Evolutionary conservation across 2,113 vertebrate species (phyloP).

Genomic region (Mugil cephalus): DNA sequence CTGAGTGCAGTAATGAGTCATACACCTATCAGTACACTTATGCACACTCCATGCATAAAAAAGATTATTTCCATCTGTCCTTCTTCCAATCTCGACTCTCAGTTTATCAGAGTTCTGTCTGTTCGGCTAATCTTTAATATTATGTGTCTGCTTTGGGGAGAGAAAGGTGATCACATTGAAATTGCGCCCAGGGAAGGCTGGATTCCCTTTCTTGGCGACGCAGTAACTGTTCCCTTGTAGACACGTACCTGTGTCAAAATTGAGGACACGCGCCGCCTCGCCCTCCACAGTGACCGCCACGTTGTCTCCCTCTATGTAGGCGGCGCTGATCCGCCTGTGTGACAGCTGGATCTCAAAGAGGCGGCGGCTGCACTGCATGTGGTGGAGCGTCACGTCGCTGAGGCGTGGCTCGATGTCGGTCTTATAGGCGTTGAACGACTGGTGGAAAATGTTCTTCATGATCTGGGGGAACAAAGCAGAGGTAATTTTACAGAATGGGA

Average conservation of each 20-base stretch:
- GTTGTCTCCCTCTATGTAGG: constrained; percentile 82
- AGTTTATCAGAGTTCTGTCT: background rate
- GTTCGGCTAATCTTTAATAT: background rate
- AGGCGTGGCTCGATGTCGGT: constrained; percentile 83
- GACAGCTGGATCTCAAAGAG: constrained; percentile 85
- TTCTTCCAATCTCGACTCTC: background rate
- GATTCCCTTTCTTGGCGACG: background rate
- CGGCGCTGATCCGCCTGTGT: constrained; percentile 81
- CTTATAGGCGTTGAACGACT: constrained; percentile 85
- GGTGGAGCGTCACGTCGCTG: constrained; percentile 76
- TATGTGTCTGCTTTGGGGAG: background rate
- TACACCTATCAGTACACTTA: background rate
- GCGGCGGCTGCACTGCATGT: constrained; percentile 83
- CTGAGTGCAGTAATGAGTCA: constrained; percentile 54
- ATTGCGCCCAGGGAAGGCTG: no score
- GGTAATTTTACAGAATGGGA: background rate
- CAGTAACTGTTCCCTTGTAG: background rate
- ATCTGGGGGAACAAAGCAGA: constrained; percentile 68
- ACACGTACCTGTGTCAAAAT: constrained; percentile 83
- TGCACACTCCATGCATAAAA: background rate
- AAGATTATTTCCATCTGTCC: constrained; percentile 4
- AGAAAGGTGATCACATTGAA: background rate
- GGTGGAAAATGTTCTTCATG: constrained; percentile 87
- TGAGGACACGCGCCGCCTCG: constrained; percentile 82
- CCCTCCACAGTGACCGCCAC: constrained; percentile 85